Evolutionary conservation across 1,140 invertebrate species (phyloP).

Genomic region (Drosophila kurseongensis): DNA sequence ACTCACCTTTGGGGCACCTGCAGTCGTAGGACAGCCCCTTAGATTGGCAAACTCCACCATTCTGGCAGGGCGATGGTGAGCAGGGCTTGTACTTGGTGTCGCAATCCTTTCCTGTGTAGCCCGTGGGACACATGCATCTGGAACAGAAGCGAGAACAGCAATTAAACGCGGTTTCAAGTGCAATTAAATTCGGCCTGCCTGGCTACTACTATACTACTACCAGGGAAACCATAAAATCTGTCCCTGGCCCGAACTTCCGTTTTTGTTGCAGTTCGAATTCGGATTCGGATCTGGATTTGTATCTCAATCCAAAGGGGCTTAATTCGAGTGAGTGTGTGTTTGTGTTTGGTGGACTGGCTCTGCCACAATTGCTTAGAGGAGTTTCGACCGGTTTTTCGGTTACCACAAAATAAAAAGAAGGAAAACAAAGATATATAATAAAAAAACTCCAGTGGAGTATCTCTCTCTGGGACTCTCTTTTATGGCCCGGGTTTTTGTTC

Average conservation of each 20-base stretch:
- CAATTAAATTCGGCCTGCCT: constrained; percentile 6
- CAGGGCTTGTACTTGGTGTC: constrained; percentile 96
- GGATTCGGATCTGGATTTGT: constrained; percentile 42
- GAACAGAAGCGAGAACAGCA: constrained; percentile 36
- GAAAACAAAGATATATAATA: constrained; percentile 26
- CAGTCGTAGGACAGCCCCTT: constrained; percentile 93
- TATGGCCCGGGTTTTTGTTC: constrained; percentile 44
- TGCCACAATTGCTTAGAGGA: constrained; percentile 41
- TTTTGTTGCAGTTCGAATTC: constrained; percentile 14
- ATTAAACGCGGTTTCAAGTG: constrained; percentile 26
- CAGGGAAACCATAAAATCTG: constrained; percentile 40
- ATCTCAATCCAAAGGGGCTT: constrained; percentile 29
- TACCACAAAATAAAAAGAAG: constrained; percentile 18
- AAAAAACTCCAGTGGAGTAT: constrained; percentile 22
- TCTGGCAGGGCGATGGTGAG: constrained; percentile 94
- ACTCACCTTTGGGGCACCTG: constrained; percentile 93
- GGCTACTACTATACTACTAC: no score
- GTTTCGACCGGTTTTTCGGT: constrained; percentile 47
- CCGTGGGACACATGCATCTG: constrained; percentile 94
- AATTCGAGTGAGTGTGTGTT: constrained; percentile 4
- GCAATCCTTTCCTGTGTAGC: constrained; percentile 95
- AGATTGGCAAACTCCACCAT: constrained; percentile 93
- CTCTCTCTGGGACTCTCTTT: constrained; percentile 46
- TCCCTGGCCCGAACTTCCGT: constrained; percentile 32
- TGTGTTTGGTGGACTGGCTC: constrained; percentile 1